Conservation (phyloP, 1,140 invertebrate genomes). For the Epicauta chinensis region DNA sequence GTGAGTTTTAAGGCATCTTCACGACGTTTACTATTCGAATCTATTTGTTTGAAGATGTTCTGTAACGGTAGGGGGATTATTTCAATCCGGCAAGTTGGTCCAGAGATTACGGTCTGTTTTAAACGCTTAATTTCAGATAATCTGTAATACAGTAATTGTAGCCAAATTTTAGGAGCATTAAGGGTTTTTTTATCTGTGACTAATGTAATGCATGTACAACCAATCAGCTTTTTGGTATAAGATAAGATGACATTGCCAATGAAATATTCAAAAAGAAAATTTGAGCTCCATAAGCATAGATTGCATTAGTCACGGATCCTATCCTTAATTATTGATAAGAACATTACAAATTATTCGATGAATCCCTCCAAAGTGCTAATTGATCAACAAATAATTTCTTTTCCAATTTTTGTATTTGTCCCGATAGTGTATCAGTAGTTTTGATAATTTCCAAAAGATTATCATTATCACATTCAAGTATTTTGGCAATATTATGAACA, state of each 20-base stretch:
- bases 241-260: no score
- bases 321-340: background rate
- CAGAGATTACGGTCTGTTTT: conserved; percentile 19
- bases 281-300: no score
- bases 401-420: background rate
- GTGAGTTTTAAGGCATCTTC: no score
- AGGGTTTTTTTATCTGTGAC: no score
- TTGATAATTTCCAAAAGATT: background rate
- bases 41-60: background rate
- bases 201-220: no score
- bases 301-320: background rate
- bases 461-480: background rate
- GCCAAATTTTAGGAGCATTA: no score
- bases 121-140: conserved; percentile 17
- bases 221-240: no score
- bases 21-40: background rate
- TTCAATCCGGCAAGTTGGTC: conserved; percentile 21
- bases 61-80: conserved; percentile 16
- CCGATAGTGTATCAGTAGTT: background rate
- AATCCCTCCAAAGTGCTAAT: background rate
- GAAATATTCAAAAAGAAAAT: no score
- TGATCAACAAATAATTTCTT: background rate
- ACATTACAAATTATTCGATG: background rate
- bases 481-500: background rate
- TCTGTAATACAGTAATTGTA: conserved; percentile 11